A percentile compares a stretch with the other conserved stretches of the same genome.
These are phyloP conservation scores for Phylloscopus whistleri DNA, from an alignment of 2,113 vertebrate genomes.

Conservation along the genomic window DNA sequence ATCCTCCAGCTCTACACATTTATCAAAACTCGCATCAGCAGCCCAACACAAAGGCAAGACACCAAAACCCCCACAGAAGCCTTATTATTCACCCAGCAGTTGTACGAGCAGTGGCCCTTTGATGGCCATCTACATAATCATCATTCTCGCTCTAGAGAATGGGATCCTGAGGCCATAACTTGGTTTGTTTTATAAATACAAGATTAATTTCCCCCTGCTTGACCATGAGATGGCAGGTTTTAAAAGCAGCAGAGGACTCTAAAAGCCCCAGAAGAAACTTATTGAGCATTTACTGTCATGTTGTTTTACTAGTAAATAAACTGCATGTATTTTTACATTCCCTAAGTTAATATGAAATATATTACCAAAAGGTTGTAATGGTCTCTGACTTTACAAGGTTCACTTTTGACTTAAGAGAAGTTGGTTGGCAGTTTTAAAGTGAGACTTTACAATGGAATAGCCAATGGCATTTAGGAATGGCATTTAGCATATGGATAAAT, in stretches of 20 bases:
- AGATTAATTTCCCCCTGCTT: not conserved
- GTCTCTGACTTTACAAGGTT: not conserved
- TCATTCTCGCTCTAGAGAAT: not conserved
- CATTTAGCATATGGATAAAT: not conserved
- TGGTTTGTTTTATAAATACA: not conserved
- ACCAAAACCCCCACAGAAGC: not conserved
- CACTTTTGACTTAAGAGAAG: not conserved
- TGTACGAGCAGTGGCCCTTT: not conserved
- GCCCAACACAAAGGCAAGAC: not conserved
- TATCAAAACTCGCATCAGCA: conserved; percentile 27
- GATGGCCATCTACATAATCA: not conserved
- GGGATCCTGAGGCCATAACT: not conserved
- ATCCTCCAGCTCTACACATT: conserved; percentile 19
- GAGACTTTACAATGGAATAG: not conserved
- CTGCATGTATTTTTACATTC: not conserved
- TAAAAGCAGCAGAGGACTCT: not conserved
- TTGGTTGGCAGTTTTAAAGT: not conserved
- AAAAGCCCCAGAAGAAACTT: not conserved
- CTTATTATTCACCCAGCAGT: conserved; percentile 16
- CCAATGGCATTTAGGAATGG: not conserved
- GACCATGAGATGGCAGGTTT: not conserved
- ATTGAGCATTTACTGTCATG: not conserved
- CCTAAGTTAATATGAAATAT: not conserved
- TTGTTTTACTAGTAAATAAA: not conserved
- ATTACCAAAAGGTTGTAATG: not conserved